Conservation (phyloP, 2,797 vertebrate genomes). For the Neoniphon sammara region DNA sequence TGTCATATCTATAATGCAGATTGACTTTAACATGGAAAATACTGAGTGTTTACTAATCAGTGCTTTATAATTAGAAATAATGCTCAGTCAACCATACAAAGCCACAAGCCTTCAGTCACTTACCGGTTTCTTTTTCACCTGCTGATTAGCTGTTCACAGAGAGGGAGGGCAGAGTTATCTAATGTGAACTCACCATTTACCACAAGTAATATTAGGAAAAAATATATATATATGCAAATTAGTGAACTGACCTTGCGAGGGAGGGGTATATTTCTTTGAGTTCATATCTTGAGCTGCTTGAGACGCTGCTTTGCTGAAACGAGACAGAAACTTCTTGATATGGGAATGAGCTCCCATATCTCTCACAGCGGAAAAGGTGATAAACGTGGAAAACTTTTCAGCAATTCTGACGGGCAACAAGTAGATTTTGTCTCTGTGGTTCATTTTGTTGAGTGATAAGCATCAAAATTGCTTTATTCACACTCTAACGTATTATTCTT, state of each 20-base stretch:
- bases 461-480: background rate
- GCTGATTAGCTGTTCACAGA: constrained; percentile 84
- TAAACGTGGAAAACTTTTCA: background rate
- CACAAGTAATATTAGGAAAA: background rate
- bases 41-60: background rate
- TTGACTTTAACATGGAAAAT: too few species aligned
- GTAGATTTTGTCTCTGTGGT: background rate
- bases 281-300: constrained; percentile 92
- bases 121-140: constrained; percentile 99
- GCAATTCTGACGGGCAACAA: background rate
- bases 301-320: constrained; percentile 92
- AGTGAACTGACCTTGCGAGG: constrained; percentile 90
- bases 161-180: constrained; percentile 68
- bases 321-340: constrained; percentile 5
- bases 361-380: background rate
- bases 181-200: constrained; percentile 14
- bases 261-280: constrained; percentile 95
- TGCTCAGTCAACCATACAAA: background rate
- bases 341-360: constrained; percentile 16
- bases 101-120: constrained; percentile 69
- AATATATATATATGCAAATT: background rate
- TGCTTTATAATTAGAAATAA: background rate
- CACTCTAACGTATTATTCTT: background rate
- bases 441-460: background rate
- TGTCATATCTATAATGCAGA: too few species aligned